Base-by-base conservation (phyloP, 2,797 vertebrate genomes). In the Pteropus rufus region DNA sequence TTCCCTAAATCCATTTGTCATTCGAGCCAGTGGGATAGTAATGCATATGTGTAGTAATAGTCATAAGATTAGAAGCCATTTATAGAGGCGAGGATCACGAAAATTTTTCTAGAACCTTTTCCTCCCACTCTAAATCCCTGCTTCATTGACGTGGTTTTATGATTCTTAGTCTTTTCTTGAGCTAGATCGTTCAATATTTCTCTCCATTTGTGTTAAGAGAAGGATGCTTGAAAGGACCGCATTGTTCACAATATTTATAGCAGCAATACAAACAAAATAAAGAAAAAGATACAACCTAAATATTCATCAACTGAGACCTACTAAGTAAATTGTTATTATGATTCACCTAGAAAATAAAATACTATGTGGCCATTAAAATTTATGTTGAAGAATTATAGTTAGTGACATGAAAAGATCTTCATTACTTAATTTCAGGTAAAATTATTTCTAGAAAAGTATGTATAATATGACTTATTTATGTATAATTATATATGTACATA, bases 261-360 rank as follows among this genome's bases (percentile, higher is more conserved):
- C 60, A 89, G 39, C 11, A 83, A 41, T 83, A 88, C 39, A 36
- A 93, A 65, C n/a, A 89, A 90, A 94, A 67, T 75, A 80, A 75
- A 95, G 49, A 19, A 31, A 58, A 94, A 52, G 64, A 60, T n/a
- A n/a, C 10, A 70, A 81, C 7, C 16, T 41, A 77, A 87, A 46
- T 73, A 58, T 54, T 36, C n/a, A 81, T 80, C 54, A 85, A 5
- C 58, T 77, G 49, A 39, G n/a, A 84, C 41, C 44, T 86, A 52
- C 10, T 88, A 87, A 90, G 34, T 95, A 77, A 94, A 88, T 81
- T 58, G 84, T 77, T 69, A 80, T 67, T 69, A 80, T 83, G 67
- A 93, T 56, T 96, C 19, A 52, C 76, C 18, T 84, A 92, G 46
- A 91, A 94, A 97, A 92, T 76, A 90, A 60, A 93, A 85, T 29